phyloP scores from a whole-genome alignment of 2,888 invertebrate species.

The Coecobrya sp. region DNA sequence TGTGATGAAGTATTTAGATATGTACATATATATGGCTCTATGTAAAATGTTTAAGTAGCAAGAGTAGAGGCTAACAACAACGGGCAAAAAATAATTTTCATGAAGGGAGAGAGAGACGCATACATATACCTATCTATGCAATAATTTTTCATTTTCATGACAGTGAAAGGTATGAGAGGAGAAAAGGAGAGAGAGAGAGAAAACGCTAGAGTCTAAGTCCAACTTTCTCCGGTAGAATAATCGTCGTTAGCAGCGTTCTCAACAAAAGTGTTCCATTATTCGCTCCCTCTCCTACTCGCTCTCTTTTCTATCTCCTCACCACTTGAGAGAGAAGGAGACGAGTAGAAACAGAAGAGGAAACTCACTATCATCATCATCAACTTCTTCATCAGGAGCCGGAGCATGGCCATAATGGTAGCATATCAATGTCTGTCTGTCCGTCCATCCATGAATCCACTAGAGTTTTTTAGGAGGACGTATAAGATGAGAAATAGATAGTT shows the following conservation, averaged over 20 bases:
- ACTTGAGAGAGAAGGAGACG: constrained; percentile 41
- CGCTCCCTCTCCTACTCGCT: neutral
- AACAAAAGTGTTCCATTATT: constrained; percentile 45
- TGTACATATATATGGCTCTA: too few relatives aligned
- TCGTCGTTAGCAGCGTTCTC: constrained; percentile 49
- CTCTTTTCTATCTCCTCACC: neutral
- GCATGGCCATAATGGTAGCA: constrained; percentile 10
- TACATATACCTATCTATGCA: constrained; percentile 23
- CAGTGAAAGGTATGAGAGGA: constrained; percentile 34
- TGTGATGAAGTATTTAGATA: neutral
- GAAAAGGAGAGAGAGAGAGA: neutral
- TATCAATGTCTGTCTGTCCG: constrained; percentile 49
- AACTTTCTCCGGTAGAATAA: constrained; percentile 44
- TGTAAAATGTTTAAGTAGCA: neutral
- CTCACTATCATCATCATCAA: constrained; percentile 35
- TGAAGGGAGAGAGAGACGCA: neutral
- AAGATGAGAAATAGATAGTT: neutral
- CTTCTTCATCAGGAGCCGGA: neutral
- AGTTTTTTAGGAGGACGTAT: constrained; percentile 30
- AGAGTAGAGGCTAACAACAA: neutral
- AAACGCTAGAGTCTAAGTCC: constrained; percentile 46
- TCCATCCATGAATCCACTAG: constrained; percentile 52
- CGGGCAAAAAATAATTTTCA: neutral
- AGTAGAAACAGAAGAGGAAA: constrained; percentile 44
- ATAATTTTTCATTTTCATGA: constrained; percentile 44